Base-by-base conservation (phyloP, 2,113 vertebrate genomes). In the Apaloderma vittatum region DNA sequence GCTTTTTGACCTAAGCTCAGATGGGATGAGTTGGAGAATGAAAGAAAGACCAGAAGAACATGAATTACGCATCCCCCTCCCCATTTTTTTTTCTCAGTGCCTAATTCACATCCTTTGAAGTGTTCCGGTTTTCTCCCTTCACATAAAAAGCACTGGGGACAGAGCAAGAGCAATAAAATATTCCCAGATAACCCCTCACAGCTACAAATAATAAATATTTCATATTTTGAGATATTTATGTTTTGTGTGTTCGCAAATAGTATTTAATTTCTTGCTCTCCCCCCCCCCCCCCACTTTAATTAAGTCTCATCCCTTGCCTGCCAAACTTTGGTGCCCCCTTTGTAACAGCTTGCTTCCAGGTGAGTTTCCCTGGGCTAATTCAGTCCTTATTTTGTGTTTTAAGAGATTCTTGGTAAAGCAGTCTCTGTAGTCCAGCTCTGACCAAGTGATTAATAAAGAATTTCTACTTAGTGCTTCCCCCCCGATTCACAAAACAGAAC, bases 171-270 rank as follows among this genome's bases (percentile, higher is more conserved):
- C 79, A 91, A 81, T 90, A 86, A 92, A 68, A 86, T 92, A 94
- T 96, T 96, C 86, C 86, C 86, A 88, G 88, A 81, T 84, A 96
- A 93, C 29, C 15, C 48, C 62, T 91, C 63, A 77, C 43, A 82
- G 79, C 73, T 81, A 85, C 49, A 95, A 85, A 95, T 92, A 93
- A 94, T 96, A 94, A 97, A 96, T 97, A 94, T 87, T 96, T 96
- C 51, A 93, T 94, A 73, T 88, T 89, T 90, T 49, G 65, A 77
- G 83, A 88, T 96, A 92, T 96, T 96, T 94, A 93, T 93, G 59
- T 83, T 95, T 94, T 77, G 49, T 88, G 70, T 86, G 76, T 73
- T 97, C 68, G 75, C 86, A 97, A 97, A 96, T 66, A 97, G 61
- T 87, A 68, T 85, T 93, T 96, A 94, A 96, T 95, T 96, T 89